These are phyloP conservation scores for Thunnus albacares DNA, from an alignment of 2,797 vertebrate genomes.

Conservation along the genomic window DNA sequence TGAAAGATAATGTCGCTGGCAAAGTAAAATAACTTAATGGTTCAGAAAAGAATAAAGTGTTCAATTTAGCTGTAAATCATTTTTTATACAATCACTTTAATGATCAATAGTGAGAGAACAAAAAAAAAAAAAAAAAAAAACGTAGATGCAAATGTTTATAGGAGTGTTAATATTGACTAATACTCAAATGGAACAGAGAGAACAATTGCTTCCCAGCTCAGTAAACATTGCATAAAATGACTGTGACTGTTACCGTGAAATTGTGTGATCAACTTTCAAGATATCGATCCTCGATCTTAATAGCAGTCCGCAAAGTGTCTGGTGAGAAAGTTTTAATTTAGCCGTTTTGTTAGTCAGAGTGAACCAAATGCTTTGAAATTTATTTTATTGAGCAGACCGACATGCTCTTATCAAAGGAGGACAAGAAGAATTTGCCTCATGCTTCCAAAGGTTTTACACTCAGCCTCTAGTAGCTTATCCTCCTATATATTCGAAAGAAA, in stretches of 20 bases:
- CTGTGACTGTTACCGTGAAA: slow-evolving; percentile 69
- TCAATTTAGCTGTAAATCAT: slow-evolving; percentile 37
- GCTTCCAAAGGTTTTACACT: slow-evolving; percentile 28
- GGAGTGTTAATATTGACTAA: slow-evolving; percentile 72
- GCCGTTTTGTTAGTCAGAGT: slow-evolving; percentile 46
- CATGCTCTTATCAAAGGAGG: slow-evolving; percentile 17
- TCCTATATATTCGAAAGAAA: slow-evolving; percentile 35
- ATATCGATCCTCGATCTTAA: slow-evolving; percentile 69
- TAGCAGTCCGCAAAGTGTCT: slow-evolving; percentile 48
- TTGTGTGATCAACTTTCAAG: slow-evolving; percentile 74
- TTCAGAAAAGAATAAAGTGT: slow-evolving; percentile 4
- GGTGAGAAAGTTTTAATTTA: slow-evolving; percentile 70
- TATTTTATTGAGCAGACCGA: slow-evolving; percentile 41
- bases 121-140: slow-evolving; percentile 18
- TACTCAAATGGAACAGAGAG: slow-evolving; percentile 68
- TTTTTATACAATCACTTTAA: slow-evolving; percentile 41
- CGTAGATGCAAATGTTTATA: slow-evolving; percentile 61
- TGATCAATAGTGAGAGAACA: slow-evolving; percentile 35
- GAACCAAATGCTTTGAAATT: slow-evolving; percentile 28
- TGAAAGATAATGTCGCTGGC: slow-evolving; percentile 18
- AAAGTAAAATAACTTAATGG: slow-evolving; percentile 29
- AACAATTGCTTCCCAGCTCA: slow-evolving; percentile 68
- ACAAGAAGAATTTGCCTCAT: slow-evolving; percentile 15
- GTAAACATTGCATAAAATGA: slow-evolving; percentile 68
- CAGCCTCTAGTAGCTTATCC: slow-evolving; percentile 39